These are phyloP conservation scores for Nasonovia ribisnigri DNA, from an alignment of 2,888 invertebrate species.

Conservation along the genomic window DNA sequence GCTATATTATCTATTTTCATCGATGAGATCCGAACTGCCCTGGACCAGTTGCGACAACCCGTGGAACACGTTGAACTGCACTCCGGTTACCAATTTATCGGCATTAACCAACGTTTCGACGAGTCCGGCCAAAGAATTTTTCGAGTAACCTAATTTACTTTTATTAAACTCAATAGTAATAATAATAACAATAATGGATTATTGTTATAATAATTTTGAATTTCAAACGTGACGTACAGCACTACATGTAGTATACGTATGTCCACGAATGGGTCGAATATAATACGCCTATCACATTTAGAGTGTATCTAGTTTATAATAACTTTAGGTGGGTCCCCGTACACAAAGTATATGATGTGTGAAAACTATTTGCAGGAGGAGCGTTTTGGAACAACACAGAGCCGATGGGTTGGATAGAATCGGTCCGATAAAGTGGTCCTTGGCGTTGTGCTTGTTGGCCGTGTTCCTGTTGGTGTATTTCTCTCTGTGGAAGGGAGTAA, in stretches of 20 bases:
- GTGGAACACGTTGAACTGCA: conserved; percentile 87
- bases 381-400: conserved; percentile 86
- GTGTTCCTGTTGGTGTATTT: conserved; percentile 96
- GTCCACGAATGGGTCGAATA: too few species aligned
- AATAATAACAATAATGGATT: background rate
- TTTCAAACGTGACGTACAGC: too few species aligned
- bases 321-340: background rate
- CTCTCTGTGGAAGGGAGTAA: conserved; percentile 95
- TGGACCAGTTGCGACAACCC: conserved; percentile 89
- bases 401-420: conserved; percentile 87
- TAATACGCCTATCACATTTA: too few species aligned
- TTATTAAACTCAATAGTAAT: background rate
- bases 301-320: background rate
- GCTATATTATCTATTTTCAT: conserved; percentile 88
- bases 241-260: too few species aligned
- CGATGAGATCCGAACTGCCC: conserved; percentile 84
- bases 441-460: conserved; percentile 89
- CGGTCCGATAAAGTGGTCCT: conserved; percentile 89
- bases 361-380: conserved; percentile 75
- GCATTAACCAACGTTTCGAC: conserved; percentile 73
- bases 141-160: conserved; percentile 77
- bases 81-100: conserved; percentile 75
- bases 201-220: too few species aligned
- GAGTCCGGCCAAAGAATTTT: conserved; percentile 89
- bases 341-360: background rate